These are phyloP conservation scores for Hephaestus fuliginosus DNA, from an alignment of 2,797 vertebrate genomes.

Conservation along the genomic window DNA sequence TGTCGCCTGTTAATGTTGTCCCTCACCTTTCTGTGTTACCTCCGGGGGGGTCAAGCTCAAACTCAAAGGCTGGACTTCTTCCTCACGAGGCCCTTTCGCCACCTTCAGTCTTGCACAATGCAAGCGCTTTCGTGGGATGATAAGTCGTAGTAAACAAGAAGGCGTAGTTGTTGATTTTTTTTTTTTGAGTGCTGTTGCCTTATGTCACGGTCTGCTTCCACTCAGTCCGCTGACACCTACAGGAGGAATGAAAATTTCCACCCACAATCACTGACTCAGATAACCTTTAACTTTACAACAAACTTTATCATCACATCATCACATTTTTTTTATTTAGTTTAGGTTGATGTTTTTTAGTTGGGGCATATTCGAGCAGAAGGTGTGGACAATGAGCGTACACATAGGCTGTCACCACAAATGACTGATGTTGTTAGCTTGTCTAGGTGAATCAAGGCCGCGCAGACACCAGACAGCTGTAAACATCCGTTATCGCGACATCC, in stretches of 20 bases:
- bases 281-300: not conserved
- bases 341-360: not conserved
- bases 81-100: not conserved
- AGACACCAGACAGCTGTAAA: slow-evolving; percentile 77
- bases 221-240: slow-evolving; percentile 24
- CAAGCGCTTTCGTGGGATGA: not conserved
- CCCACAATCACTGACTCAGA: not conserved
- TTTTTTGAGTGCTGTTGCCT: not conserved
- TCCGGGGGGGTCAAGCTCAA: not conserved
- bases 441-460: slow-evolving; percentile 58
- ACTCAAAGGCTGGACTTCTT: not conserved
- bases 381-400: not conserved
- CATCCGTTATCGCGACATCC: slow-evolving; percentile 72
- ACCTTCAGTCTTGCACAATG: not conserved
- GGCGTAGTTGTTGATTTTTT: not conserved
- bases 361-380: too few relatives aligned
- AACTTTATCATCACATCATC: slow-evolving; percentile 1
- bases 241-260: slow-evolving; percentile 9
- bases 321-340: not conserved
- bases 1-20: not conserved
- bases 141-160: not conserved
- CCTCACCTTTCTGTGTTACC: not conserved
- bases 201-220: not conserved
- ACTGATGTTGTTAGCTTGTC: slow-evolving; percentile 4
- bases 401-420: not conserved